Base-by-base conservation (phyloP, 2,888 invertebrate genomes). In the Caenorhabditis angaria region DNA sequence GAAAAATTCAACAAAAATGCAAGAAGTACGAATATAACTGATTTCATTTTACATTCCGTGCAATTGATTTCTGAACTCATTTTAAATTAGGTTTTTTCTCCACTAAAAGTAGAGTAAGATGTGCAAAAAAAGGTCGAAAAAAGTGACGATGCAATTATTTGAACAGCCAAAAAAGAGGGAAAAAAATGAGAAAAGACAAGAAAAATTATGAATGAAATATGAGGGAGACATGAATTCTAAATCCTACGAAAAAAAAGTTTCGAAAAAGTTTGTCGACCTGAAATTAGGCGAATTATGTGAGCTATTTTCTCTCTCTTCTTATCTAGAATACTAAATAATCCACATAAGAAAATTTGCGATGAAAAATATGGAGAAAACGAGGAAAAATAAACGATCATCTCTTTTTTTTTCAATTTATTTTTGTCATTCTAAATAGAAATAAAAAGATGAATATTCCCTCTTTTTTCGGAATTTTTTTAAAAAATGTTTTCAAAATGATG, bases 71-170 rank as follows among this genome's bases (percentile, higher is more conserved):
- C 48, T 10, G 20, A 48, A n/a, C 20, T 35, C 14, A 6, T 10
- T 35, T 14, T 6, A 35, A 14, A 35, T 35, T 14, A 35, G 35
- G 8, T 14, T 35, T 35, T 35, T 35, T 10, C 6, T 3, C 4
- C 48, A 18, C 8, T 4, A 48, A 20, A 48, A 48, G 18, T 6
- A 48, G 18, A 20, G 8, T 14, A 24, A 61, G 10, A 27, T 41
- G 41, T 29, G 27, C 29, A 56, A 56, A 56, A 51, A 10, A 47
- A 48, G 56, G 56, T 24, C 27, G 35, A 54, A 53, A 32, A 41
- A 35, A 51, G 61, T 4, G 51, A 51, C 41, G 61, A 29, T 61
- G 54, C 53, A 41, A 61, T 61, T 60, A 51, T 64, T 12, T 24
- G 18, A 56, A 28, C 47, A 62, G 29, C 18, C 22, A 32, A 41